Evolutionary conservation across 2,113 vertebrate species (phyloP).

Genomic region (Dromas ardeola): DNA sequence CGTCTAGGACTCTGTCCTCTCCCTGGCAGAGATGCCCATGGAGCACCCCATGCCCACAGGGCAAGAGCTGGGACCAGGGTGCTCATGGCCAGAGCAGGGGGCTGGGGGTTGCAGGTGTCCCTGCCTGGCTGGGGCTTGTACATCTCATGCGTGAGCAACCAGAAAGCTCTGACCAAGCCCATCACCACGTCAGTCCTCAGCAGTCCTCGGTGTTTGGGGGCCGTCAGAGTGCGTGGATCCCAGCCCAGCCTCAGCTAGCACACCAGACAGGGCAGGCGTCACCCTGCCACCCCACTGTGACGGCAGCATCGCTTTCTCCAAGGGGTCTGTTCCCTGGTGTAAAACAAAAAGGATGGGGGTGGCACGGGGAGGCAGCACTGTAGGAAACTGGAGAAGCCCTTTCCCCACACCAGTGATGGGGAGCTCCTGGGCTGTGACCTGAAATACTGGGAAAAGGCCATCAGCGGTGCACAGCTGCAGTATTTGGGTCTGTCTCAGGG

Average conservation of each 20-base stretch:
- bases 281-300: rapidly evolving
- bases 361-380: rapidly evolving
- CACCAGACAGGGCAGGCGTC: background rate
- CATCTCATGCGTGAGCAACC: background rate
- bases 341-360: background rate
- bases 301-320: background rate
- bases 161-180: background rate
- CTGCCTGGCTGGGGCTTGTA: background rate
- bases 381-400: background rate
- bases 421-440: background rate
- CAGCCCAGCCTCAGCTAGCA: background rate
- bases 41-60: background rate
- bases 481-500: background rate
- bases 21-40: background rate
- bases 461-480: rapidly evolving
- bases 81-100: background rate
- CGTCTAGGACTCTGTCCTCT: background rate
- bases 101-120: background rate
- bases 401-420: background rate
- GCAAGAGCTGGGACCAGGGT: background rate
- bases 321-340: background rate
- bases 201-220: background rate
- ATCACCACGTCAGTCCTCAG: rapidly evolving
- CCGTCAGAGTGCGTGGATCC: background rate
- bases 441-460: background rate